These are phyloP conservation scores for Melinopterus prodromus DNA, from an alignment of 2,888 invertebrate genomes.

Conservation along the genomic window DNA sequence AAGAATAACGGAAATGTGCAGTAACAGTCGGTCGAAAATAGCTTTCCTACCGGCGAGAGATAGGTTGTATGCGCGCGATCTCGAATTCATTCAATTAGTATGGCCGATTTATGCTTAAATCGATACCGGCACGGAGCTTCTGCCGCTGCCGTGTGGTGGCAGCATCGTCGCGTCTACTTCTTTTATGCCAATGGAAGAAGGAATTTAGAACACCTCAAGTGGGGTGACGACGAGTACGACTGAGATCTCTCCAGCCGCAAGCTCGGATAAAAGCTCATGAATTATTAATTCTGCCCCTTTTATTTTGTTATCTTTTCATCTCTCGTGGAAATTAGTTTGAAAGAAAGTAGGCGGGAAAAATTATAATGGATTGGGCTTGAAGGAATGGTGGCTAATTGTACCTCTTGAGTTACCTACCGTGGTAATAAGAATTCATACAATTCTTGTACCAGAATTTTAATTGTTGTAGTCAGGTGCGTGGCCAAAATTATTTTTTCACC, in stretches of 20 bases:
- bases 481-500: too few relatives aligned
- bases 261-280: background rate
- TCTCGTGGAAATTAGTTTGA: background rate
- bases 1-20: slow-evolving; percentile 4
- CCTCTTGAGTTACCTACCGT: too few relatives aligned
- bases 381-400: too few relatives aligned
- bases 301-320: slow-evolving; percentile 4
- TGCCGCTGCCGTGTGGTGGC: background rate
- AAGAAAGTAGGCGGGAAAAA: background rate
- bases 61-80: background rate
- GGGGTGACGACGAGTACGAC: background rate
- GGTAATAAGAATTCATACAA: too few relatives aligned
- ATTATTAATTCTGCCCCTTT: background rate
- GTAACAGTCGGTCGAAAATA: slow-evolving; percentile 1
- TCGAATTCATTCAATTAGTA: background rate
- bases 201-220: background rate
- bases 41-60: background rate
- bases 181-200: background rate
- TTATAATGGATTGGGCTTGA: too few relatives aligned
- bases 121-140: background rate
- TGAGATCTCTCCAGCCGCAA: background rate
- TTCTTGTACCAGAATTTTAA: too few relatives aligned
- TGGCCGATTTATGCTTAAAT: background rate
- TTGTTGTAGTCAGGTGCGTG: too few relatives aligned
- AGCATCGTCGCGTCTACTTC: background rate